phyloP scores from a whole-genome alignment of 2,113 vertebrate species.

The Eidolon helvum region DNA sequence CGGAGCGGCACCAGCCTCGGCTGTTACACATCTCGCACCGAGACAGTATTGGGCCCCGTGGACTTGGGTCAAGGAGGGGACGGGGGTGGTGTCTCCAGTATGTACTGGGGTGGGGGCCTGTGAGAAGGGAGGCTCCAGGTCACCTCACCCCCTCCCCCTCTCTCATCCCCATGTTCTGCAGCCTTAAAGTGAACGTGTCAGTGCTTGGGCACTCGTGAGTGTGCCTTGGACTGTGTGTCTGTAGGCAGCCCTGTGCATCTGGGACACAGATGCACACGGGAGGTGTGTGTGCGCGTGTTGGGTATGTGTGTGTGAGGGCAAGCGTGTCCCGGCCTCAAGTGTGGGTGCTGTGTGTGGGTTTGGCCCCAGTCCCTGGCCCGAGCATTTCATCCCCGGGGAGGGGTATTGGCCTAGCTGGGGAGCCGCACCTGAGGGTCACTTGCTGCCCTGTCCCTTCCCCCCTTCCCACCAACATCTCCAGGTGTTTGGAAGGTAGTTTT shows the following conservation, averaged over 20 bases:
- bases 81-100: neutral
- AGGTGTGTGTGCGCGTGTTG: neutral
- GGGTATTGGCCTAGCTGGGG: neutral
- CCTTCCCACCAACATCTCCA: neutral
- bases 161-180: constrained; percentile 22
- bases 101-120: neutral
- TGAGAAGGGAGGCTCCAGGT: neutral
- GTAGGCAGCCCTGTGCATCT: neutral
- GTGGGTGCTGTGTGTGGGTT: neutral
- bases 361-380: neutral
- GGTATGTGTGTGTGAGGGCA: neutral
- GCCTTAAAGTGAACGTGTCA: constrained; percentile 66
- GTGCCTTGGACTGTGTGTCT: neutral
- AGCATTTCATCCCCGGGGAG: neutral
- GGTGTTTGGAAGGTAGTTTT: constrained; percentile 46
- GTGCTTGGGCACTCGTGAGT: neutral
- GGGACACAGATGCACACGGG: neutral
- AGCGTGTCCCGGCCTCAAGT: neutral
- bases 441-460: neutral
- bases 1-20: neutral
- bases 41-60: constrained; percentile 69
- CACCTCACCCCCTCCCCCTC: neutral
- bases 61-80: neutral
- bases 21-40: constrained; percentile 69
- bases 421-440: neutral